Conservation (phyloP, 2,888 invertebrate species). For the Campoplex nolae region DNA sequence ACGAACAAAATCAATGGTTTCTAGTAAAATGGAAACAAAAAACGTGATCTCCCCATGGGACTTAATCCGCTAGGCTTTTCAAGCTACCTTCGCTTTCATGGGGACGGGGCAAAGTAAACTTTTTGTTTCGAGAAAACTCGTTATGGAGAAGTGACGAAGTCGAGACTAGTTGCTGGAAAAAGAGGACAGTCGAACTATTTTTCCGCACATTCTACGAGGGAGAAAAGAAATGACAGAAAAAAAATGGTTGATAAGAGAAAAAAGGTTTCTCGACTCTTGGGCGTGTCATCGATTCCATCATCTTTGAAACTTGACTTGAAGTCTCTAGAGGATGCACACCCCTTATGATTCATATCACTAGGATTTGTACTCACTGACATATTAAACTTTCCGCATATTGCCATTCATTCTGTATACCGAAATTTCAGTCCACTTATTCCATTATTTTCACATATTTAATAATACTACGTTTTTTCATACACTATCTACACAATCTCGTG, state of each 20-base stretch:
- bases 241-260: slow-evolving; percentile 14
- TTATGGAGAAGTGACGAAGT: slow-evolving; percentile 49
- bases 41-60: not conserved
- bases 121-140: slow-evolving; percentile 55
- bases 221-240: slow-evolving; percentile 14
- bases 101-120: slow-evolving; percentile 12
- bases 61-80: slow-evolving; percentile 28
- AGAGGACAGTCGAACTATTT: slow-evolving; percentile 32
- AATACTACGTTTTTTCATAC: too few species aligned
- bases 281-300: slow-evolving; percentile 7
- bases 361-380: not conserved
- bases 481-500: not conserved
- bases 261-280: slow-evolving; percentile 2
- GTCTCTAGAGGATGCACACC: not conserved
- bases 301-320: not conserved
- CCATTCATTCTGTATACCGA: not conserved
- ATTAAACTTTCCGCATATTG: not conserved
- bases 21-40: slow-evolving; percentile 28
- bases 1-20: slow-evolving; percentile 42
- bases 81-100: slow-evolving; percentile 7
- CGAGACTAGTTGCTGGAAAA: slow-evolving; percentile 11
- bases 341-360: not conserved
- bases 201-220: slow-evolving; percentile 4
- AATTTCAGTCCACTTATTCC: not conserved
- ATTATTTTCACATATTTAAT: not conserved